Evolutionary conservation across 2,888 invertebrate species (phyloP).

Genomic region (Hemithea aestivaria): DNA sequence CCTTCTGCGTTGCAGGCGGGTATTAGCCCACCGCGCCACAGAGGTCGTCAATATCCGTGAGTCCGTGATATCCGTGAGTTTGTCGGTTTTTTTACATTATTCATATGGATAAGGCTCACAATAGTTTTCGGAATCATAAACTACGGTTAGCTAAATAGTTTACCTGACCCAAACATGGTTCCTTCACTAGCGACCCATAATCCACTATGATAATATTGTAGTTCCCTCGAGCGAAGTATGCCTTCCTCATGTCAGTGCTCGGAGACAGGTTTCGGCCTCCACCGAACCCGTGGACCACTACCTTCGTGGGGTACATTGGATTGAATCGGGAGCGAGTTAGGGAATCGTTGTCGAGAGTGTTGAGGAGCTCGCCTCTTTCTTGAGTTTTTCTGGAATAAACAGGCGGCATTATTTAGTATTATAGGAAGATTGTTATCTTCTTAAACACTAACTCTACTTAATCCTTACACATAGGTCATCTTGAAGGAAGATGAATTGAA

Average conservation of each 20-base stretch:
- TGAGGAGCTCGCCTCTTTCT: conserved; percentile 84
- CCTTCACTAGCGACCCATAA: conserved; percentile 87
- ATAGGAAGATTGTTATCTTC: background rate
- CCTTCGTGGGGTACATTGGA: conserved; percentile 87
- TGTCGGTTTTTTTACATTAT: too few relatives aligned
- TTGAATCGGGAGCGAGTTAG: conserved; percentile 88
- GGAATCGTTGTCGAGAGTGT: conserved; percentile 84
- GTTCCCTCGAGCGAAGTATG: conserved; percentile 88
- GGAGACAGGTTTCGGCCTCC: conserved; percentile 90
- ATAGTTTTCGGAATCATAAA: too few relatives aligned
- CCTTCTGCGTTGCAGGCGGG: too few relatives aligned
- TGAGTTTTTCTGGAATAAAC: conserved; percentile 82
- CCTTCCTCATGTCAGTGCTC: conserved; percentile 90
- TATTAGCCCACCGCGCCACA: too few relatives aligned
- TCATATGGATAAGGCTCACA: too few relatives aligned
- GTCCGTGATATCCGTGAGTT: too few relatives aligned
- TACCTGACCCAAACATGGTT: conserved; percentile 90
- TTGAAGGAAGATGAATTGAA: too few relatives aligned
- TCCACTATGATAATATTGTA: conserved; percentile 94
- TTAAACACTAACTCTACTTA: too few relatives aligned
- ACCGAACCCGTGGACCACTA: conserved; percentile 95
- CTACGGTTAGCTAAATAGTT: conserved; percentile 2
- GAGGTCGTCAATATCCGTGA: too few relatives aligned
- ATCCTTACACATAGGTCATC: too few relatives aligned
- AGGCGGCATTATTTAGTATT: background rate